phyloP scores from a whole-genome alignment of 2,888 invertebrate species.

The Polietes domitor region DNA sequence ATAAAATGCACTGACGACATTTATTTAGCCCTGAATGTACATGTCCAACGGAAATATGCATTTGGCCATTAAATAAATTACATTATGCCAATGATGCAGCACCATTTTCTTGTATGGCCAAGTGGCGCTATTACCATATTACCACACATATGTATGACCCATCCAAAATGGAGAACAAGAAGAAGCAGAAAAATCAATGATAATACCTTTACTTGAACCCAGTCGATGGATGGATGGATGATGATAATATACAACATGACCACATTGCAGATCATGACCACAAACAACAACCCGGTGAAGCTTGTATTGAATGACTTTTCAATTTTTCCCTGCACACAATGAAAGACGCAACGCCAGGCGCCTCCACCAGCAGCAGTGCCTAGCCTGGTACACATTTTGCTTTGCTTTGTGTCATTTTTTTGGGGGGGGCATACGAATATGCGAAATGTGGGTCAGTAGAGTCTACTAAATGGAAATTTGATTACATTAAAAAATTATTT shows the following conservation, averaged over 20 bases:
- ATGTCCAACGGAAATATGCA: background rate
- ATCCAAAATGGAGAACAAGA: background rate
- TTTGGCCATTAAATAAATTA: conserved; percentile 61
- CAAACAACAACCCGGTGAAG: conserved; percentile 26
- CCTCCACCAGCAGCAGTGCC: background rate
- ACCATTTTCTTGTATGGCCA: background rate
- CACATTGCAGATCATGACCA: conserved; percentile 33
- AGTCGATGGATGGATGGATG: conserved; percentile 31
- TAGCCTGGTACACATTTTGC: background rate
- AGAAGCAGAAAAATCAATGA: conserved; percentile 17
- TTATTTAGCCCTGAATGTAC: background rate
- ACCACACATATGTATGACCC: conserved; percentile 45
- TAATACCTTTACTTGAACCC: background rate
- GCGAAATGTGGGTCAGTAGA: conserved; percentile 56
- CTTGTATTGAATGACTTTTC: conserved; percentile 56
- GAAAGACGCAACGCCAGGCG: background rate
- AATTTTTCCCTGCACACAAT: conserved; percentile 35
- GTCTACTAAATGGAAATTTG: conserved; percentile 61
- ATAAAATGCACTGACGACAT: background rate
- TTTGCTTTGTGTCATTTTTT: conserved; percentile 20
- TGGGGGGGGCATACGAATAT: conserved; percentile 24
- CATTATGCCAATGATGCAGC: conserved; percentile 58
- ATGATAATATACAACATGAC: background rate
- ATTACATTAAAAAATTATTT: conserved; percentile 54
- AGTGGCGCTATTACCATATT: conserved; percentile 62